phyloP scores from a whole-genome alignment of 2,888 invertebrate genomes.

The Dryobotodes eremita region DNA sequence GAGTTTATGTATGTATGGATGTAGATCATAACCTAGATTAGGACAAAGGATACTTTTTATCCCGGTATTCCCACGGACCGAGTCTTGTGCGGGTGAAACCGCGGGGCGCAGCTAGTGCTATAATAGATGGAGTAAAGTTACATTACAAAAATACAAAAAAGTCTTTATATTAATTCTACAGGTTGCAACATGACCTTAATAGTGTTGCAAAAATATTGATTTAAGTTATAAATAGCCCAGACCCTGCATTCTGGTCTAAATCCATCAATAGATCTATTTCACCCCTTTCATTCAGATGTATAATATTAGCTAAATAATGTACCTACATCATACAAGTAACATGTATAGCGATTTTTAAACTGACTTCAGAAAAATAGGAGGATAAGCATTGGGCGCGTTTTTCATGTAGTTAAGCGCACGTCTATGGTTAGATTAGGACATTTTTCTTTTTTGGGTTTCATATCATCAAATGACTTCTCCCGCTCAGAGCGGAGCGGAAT shows the following conservation, averaged over 20 bases:
- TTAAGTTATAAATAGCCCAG: constrained; percentile 25
- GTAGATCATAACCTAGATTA: too few species aligned
- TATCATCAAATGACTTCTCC: too few species aligned
- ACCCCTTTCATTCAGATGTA: constrained; percentile 14
- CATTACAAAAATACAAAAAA: not conserved
- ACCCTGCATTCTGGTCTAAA: not conserved
- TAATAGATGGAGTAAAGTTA: not conserved
- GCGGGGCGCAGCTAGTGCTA: not conserved
- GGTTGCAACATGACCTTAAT: not conserved
- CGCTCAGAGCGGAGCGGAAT: too few species aligned
- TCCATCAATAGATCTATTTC: constrained; percentile 14
- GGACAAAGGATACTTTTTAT: too few species aligned
- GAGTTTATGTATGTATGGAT: too few species aligned
- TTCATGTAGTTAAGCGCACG: not conserved
- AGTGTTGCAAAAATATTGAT: constrained; percentile 21
- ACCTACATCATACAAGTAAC: not conserved
- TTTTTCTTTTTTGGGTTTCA: too few species aligned
- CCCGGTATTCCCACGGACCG: too few species aligned
- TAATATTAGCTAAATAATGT: too few species aligned
- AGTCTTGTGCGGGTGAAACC: too few species aligned
- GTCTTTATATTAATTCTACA: not conserved
- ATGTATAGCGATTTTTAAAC: not conserved
- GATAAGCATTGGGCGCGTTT: not conserved
- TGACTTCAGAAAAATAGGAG: not conserved
- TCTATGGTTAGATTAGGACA: too few species aligned